Conservation (phyloP, 2,113 vertebrate genomes). For the Martes martes region DNA sequence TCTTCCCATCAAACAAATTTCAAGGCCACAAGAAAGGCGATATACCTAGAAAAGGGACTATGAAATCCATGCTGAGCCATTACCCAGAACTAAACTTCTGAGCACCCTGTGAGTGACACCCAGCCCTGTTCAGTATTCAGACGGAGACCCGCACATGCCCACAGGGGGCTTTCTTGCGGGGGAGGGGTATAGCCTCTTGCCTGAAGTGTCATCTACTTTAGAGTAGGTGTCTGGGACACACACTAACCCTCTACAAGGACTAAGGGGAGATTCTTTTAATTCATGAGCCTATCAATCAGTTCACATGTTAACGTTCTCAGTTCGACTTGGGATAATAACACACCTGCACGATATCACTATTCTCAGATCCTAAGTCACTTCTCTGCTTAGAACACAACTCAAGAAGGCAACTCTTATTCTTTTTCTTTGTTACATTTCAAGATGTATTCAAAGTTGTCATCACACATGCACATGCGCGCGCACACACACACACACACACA, state of each 20-base stretch:
- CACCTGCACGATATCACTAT: background rate
- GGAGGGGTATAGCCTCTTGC: background rate
- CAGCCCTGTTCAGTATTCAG: background rate
- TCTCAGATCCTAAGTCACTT: background rate
- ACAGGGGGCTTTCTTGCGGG: background rate
- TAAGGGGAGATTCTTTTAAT: background rate
- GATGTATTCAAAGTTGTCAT: background rate
- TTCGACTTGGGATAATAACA: background rate
- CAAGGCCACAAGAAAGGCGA: background rate
- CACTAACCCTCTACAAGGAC: background rate
- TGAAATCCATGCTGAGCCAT: background rate
- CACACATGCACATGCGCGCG: background rate
- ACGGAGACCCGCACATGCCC: background rate
- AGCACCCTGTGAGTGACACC: background rate
- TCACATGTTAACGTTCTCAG: background rate
- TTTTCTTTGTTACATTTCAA: background rate
- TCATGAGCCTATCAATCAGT: background rate
- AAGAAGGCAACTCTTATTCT: background rate
- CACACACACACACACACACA: background rate
- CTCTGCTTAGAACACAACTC: background rate
- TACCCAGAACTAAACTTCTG: background rate
- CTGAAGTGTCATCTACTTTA: background rate
- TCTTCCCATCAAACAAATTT: background rate
- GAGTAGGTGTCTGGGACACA: background rate
- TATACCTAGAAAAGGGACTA: background rate